Base-by-base conservation (phyloP, 23 tunicate species). In the Diplosoma virens region DNA sequence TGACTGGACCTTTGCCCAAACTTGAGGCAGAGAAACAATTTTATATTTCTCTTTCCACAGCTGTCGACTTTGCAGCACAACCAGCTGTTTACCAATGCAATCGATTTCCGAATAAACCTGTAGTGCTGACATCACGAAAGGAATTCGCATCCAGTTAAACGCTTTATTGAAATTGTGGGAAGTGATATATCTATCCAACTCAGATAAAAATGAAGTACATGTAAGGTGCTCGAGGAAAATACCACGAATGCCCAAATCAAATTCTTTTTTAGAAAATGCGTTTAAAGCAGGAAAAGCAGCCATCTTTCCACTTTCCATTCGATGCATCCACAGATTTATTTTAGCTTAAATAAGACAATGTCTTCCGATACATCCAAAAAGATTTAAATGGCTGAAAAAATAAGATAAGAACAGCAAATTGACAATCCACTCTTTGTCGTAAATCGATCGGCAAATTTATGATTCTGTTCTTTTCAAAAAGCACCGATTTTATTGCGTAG, bases 161-260 rank as follows among this genome's bases (percentile, higher is more conserved):
- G 26, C 47, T 73, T n/a, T 73, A 37, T 52, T 50, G 33, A 11
- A 73, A 73, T 52, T 73, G 79, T 73, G 64, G 79, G 79, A 73
- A 68, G 75, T 53, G 22, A 73, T 73, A 25, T 73, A 73, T 73
- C 79, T 48, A 52, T 73, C 79, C 66, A 73, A 37, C 66, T 50
- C 79, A 27, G 33, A 50, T 17, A 73, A 11, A 73, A 73, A 73
- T 50, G 79, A 48, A 48, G n/a, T n/a, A n/a, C n/a, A n/a, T n/a
- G n/a, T 73, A 73, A 73, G 64, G 64, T 73, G 79, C 79, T 73
- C 64, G 52, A 73, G 79, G 27, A 73, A 73, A 33, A 73, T 73
- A n/a, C n/a, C n/a, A n/a, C n/a, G n/a, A n/a, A n/a, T n/a, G n/a
- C n/a, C n/a, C n/a, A n/a, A n/a, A n/a, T n/a, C n/a, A n/a, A n/a